Conservation (phyloP, 53 echinoderm and acorn worm genomes). For the Patiria pectinifera region DNA sequence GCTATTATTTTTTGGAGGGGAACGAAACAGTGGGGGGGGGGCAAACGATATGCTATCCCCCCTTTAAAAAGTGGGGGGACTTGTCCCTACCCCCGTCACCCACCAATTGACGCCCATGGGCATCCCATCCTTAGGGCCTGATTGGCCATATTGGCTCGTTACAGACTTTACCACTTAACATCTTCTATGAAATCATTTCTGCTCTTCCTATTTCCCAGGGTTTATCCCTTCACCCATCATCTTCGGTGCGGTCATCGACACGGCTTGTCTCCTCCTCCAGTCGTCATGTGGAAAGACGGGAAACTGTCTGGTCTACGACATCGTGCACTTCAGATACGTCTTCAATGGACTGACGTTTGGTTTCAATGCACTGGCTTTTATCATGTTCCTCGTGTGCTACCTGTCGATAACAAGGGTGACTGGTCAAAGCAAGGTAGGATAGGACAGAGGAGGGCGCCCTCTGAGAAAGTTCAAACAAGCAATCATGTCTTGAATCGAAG, state of each 20-base stretch:
- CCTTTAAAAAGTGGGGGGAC: too few relatives aligned
- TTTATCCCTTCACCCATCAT: conserved; percentile 70
- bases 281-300: conserved; percentile 73
- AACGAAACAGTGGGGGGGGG: too few relatives aligned
- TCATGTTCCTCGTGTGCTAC: conserved; percentile 48
- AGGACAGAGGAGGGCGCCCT: background rate
- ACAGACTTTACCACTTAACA: too few relatives aligned
- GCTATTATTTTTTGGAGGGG: too few relatives aligned
- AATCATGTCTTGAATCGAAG: too few relatives aligned
- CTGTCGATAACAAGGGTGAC: conserved; percentile 30
- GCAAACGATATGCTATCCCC: too few relatives aligned
- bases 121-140: too few relatives aligned
- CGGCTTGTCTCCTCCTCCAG: conserved; percentile 65
- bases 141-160: too few relatives aligned
- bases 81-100: too few relatives aligned
- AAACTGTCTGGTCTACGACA: conserved; percentile 76
- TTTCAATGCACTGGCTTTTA: conserved; percentile 36
- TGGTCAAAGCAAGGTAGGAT: conserved; percentile 25
- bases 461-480: background rate
- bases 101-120: too few relatives aligned
- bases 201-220: conserved; percentile 11
- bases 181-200: too few relatives aligned
- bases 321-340: conserved; percentile 34
- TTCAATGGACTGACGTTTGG: conserved; percentile 58
- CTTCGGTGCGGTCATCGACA: conserved; percentile 73